Evolutionary conservation across 92 coral and sea anemone species (phyloP), one percentile per base, ranked within the genome.

Genomic region (Palythoa grandis): DNA sequence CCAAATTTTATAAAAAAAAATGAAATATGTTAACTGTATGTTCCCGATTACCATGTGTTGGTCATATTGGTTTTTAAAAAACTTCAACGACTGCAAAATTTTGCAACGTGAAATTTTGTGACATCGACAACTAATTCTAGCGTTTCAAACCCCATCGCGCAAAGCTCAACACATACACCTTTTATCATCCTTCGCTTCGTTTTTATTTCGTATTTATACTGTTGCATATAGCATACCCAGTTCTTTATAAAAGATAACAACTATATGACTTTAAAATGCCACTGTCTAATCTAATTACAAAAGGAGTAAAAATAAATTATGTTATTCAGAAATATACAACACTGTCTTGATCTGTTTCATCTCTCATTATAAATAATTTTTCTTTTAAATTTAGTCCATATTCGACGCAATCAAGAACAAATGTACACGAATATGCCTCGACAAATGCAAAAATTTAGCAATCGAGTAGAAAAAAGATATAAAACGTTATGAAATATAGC

Each of bases 191-290:
- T 76, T 52, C n/a, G 19, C 8, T 52, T 60, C 40, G 17, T 78
- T 66, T 79, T 80, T 80, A 80, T 80, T 80, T 80, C 47, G 73
- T 39, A 13, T 65, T 40, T 29, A 6, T 58, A 65, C 40, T 39
- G 22, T 66, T 80, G 85, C 85, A 80, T 80, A 47, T 40, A 80
- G 85, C 85, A 80, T 80, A 80, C 83, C 60, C 80, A 87, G 38
- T 76, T 93, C 96, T 93, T 93, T 93, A 93, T 89, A 79, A 93
- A 93, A 93, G 96, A 93, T 93, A 93, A 92, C 6, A 43, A 43
- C 83, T 66, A 70, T 60, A 57, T 76, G 95, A 90, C 97, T 88
- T 84, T 74, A 0, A 76, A 79, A 87, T 69, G 93, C 77, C 75
- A 47, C 75, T 52, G 84, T 82, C 63, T 22, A 53, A 48, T 70